Percentiles rank a stretch among this genome's conserved stretches.
phyloP scores from a whole-genome alignment of 2,888 invertebrate genomes.

The Melikaiella ostensackeni region DNA sequence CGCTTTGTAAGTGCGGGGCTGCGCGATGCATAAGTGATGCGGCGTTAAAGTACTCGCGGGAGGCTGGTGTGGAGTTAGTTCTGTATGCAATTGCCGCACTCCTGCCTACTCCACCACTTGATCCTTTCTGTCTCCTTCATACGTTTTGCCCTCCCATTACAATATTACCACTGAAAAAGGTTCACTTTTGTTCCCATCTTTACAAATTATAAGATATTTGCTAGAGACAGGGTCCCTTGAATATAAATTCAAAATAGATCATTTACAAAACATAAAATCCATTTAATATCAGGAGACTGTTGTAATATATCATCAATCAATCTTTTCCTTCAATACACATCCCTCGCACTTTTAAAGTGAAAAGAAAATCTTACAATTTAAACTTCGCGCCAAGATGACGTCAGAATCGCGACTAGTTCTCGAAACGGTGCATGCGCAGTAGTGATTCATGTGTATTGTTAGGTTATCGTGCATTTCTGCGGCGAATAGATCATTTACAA shows the following conservation, averaged over 20 bases:
- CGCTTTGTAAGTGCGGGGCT: constrained; percentile 71
- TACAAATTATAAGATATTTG: neutral
- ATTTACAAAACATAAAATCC: neutral
- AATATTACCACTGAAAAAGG: constrained; percentile 10
- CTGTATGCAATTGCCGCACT: constrained; percentile 63
- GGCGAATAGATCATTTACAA: too few relatives aligned
- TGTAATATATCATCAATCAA: too few relatives aligned
- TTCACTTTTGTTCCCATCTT: neutral
- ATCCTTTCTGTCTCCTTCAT: constrained; percentile 52
- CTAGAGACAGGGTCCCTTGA: too few relatives aligned
- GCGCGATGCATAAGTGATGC: constrained; percentile 74
- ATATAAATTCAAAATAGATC: neutral
- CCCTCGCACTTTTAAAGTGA: too few relatives aligned
- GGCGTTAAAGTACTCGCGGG: constrained; percentile 68
- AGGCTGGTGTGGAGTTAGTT: constrained; percentile 61
- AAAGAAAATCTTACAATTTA: too few relatives aligned
- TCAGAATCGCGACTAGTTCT: too few relatives aligned
- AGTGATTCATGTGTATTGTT: too few relatives aligned
- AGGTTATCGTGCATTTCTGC: too few relatives aligned
- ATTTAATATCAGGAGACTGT: neutral
- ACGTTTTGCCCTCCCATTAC: constrained; percentile 25
- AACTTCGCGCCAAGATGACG: too few relatives aligned
- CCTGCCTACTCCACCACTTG: constrained; percentile 60
- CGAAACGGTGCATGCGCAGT: too few relatives aligned
- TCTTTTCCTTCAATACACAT: too few relatives aligned